Evolutionary conservation across 2,797 vertebrate species (phyloP), one percentile per base, ranked within the genome.

Genomic region (Melanotaenia parkinsoni): DNA sequence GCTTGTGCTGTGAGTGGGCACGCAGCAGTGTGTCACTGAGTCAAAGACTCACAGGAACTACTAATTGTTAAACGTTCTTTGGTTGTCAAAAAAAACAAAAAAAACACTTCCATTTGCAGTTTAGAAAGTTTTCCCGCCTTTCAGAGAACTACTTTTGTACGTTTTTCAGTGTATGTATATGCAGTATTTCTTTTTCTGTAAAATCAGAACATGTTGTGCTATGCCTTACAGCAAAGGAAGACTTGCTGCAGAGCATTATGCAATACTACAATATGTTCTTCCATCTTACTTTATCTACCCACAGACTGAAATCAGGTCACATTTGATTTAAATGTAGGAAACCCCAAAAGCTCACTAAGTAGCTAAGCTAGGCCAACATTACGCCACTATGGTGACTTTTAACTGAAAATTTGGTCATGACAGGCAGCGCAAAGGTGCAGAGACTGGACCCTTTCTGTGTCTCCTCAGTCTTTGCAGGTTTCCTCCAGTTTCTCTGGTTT

Each of bases 31-130:
- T 16, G 33, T 60, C n/a, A 38, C 47, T 16, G 45, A 6, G 22
- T 24, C 13, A 0, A 14, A 12, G 60, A 56, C 67, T 73, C 63
- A 50, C 38, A 14, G 63, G 69, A 71, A 57, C 38, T 26, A 33
- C n/a, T 43, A 13, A 67, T 58, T 3, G 20, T 38, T 58, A 35
- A 38, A 14, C 9, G 26, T 58, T 33, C 22, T 62, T 47, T 30
- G 14, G 5, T 50, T 12, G 53, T 69, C 26, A 26, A 26, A 26
- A 26, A 26, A 26, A 26, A 26, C 2, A 2, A 2, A 26, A 40
- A 51, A 30, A 22, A 0, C 3, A 32, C 24, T 51, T 11, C 12
- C 5, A 16, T 43, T 32, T 67, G 9, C 14, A n/a, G 24, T 26
- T 51, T 51, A 22, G 40, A 14, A 40, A 38, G 20, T 40, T 37